These are phyloP conservation scores for Gambusia yucatana DNA, from an alignment of 2,797 vertebrate genomes.

Conservation along the genomic window DNA sequence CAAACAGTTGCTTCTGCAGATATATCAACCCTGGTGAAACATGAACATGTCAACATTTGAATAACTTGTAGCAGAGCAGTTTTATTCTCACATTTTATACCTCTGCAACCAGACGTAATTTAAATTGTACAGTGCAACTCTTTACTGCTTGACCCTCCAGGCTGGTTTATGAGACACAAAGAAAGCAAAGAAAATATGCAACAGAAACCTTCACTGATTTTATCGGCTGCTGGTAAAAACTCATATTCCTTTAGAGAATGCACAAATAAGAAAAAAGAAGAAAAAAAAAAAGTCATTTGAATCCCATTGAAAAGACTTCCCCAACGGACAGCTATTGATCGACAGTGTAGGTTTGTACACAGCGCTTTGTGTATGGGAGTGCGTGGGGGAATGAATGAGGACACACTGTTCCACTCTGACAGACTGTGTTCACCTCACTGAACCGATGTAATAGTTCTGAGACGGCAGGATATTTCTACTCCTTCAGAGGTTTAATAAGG, in stretches of 20 bases:
- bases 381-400: slow-evolving; percentile 19
- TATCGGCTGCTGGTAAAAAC: slow-evolving; percentile 23
- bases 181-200: slow-evolving; percentile 2
- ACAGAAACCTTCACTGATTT: slow-evolving; percentile 25
- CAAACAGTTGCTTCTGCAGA: background rate
- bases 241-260: slow-evolving; percentile 27
- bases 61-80: slow-evolving; percentile 13
- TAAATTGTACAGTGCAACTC: slow-evolving; percentile 9
- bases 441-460: slow-evolving; percentile 54
- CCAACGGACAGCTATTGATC: slow-evolving; percentile 49
- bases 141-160: slow-evolving; percentile 15
- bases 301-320: slow-evolving; percentile 43
- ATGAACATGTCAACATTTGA: background rate
- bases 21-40: background rate
- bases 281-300: slow-evolving; percentile 5
- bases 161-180: slow-evolving; percentile 28
- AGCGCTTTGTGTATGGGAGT: slow-evolving; percentile 21
- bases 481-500: slow-evolving; percentile 51
- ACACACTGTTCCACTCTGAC: slow-evolving; percentile 48
- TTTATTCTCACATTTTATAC: slow-evolving; percentile 15
- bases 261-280: background rate
- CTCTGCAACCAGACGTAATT: slow-evolving; percentile 19
- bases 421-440: slow-evolving; percentile 36
- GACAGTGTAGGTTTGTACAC: slow-evolving; percentile 26
- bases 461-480: slow-evolving; percentile 28